Percentiles rank a stretch among this genome's conserved stretches.
phyloP scores from a whole-genome alignment of 2,113 vertebrate species.

The Aphyosemion australe region DNA sequence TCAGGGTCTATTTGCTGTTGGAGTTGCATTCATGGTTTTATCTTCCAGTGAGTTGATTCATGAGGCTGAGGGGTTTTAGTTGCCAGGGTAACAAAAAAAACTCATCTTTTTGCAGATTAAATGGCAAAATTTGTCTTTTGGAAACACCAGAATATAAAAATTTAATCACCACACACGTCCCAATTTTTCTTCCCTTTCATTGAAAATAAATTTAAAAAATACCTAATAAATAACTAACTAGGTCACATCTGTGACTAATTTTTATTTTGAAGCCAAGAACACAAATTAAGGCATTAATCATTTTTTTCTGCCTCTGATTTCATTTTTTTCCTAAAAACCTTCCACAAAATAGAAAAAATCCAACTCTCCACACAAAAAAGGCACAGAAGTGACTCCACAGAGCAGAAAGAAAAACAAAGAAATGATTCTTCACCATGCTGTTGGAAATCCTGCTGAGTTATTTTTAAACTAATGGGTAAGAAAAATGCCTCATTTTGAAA shows the following conservation, averaged over 20 bases:
- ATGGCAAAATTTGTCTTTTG: not conserved
- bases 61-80: not conserved
- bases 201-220: not conserved
- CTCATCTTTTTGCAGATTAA: constrained; percentile 6
- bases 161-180: not conserved
- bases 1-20: constrained; percentile 1
- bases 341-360: not conserved
- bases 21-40: constrained; percentile 3
- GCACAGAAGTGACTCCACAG: not conserved
- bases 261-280: no score
- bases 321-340: not conserved
- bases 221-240: constrained; percentile 10
- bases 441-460: constrained; percentile 23
- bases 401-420: constrained; percentile 17
- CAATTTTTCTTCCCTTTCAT: not conserved
- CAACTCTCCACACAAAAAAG: not conserved
- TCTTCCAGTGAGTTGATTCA: constrained; percentile 6
- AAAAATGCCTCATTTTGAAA: constrained; percentile 55
- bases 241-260: constrained; percentile 38
- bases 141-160: not conserved
- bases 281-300: constrained; percentile 3
- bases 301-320: constrained; percentile 9
- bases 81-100: not conserved
- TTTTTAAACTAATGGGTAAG: constrained; percentile 15
- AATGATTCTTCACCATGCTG: constrained; percentile 17